Base-by-base conservation (phyloP, 1,140 invertebrate genomes). In the Forficula auricularia region DNA sequence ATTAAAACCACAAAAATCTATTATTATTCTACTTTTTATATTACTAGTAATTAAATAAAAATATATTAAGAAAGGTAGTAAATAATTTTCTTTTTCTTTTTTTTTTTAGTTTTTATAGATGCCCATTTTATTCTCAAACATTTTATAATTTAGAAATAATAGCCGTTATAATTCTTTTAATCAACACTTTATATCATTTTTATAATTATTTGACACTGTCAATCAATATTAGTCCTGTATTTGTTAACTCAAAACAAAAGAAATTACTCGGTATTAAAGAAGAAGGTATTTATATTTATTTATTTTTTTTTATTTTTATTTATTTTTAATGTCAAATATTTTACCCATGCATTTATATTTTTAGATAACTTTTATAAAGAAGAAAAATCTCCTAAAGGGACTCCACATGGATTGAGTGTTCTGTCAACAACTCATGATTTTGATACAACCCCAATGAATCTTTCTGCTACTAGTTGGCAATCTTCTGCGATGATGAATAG, bases 141-240 rank as follows among this genome's bases (percentile, higher is more conserved):
- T 27, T 27, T 27, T 10, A 58, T 39, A 53, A 59, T 36, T 30
- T 55, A 0, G 64, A 69, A 49, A 63, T 57, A 48, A 27, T 46
- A 3, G 19, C 57, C 0, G 47, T 53, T 16, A 15, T 52, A 10
- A 35, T 60, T 20, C 46, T 61, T 2, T 50, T 44, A 3, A 46
- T 66, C 1, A 66, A 65, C 49, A 48, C 57, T 1, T 3, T 61
- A 3, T 65, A 58, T 46, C 61, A 66, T 47, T 48, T 67, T 33
- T 49, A 37, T 19, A 59, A 57, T 43, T 64, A 64, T 50, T 34
- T 61, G 15, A 54, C 52, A 40, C 54, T 58, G 40, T 44, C 55
- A 30, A 45, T 61, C 3, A 45, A 43, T 19, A 47, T 46, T 2
- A 54, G 58, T 36, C 51, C 52, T 22, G 49, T 65, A 9, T 30